Base-by-base conservation (phyloP, 2,113 vertebrate genomes). In the Xenus cinereus region DNA sequence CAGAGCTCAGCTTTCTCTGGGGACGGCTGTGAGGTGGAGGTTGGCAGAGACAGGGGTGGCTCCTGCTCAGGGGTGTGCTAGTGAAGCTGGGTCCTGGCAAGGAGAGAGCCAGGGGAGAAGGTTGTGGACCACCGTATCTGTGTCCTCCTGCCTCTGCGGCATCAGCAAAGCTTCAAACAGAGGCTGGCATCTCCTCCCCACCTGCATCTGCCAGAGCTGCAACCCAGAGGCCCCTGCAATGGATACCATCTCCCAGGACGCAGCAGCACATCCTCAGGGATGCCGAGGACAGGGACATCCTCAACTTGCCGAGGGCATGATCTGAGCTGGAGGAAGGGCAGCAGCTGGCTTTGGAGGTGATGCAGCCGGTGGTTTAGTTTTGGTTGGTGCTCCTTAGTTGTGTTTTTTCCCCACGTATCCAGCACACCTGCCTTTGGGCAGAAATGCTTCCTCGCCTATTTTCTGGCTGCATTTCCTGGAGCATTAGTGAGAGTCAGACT, bases 391-490 rank as follows among this genome's bases (percentile, higher is more conserved):
- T 71, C 51, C 63, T 80, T 32, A 17, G 13, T 8, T 71, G 66
- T 48, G 19, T n/a, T 71, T 83, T 80, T 45, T 43, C 45, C 23
- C 26, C 37, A 7, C 0, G 0, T 77, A 59, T 67, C 48, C 26
- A 75, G 35, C 9, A 4, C 28, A 48, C 60, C 7, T 7, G 5
- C 24, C 50, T 60, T 72, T 27, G 23, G 81, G 92, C 63, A 82
- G 67, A 93, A 69, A 45, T 3, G 10, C 53, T 79, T n/a, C 73
- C 80, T 90, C 1, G 4, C 80, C 56, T 63, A 0, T 81, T 81
- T 92, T 59, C 88, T 96, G 95, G 76, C 73, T 81, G 43, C 19
- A 6, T 92, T 94, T 92, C 48, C 46, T 87, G 73, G 66, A 94
- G 43, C 30, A 1, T 59, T 46, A 68, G 16, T 22, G 66, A 75